Conservation (phyloP, 2,797 vertebrate species). For the Notolepis coatsorum region DNA sequence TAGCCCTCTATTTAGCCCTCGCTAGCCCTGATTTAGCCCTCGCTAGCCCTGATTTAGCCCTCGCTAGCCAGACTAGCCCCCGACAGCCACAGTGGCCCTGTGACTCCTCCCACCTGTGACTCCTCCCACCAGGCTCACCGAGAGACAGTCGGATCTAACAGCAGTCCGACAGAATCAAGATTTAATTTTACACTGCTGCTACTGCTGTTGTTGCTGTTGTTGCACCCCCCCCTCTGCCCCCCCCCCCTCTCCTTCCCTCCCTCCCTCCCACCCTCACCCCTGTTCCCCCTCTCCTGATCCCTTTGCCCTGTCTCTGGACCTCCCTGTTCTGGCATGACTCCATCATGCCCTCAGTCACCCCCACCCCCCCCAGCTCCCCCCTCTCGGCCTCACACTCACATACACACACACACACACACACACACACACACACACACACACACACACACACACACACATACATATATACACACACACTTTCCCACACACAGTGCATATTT, state of each 20-base stretch:
- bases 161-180: constrained; percentile 42
- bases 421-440: constrained; percentile 34
- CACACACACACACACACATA: constrained; percentile 40
- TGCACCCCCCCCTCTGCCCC: constrained; percentile 10
- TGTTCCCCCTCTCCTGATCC: constrained; percentile 32
- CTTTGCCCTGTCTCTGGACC: constrained; percentile 74
- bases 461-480: background rate
- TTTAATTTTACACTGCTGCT: constrained; percentile 49
- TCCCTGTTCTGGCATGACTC: constrained; percentile 79
- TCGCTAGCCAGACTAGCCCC: too few species aligned
- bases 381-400: constrained; percentile 31
- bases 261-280: constrained; percentile 7
- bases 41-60: too few species aligned
- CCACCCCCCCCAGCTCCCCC: constrained; percentile 52
- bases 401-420: constrained; percentile 16
- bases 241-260: background rate
- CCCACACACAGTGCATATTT: constrained; percentile 60
- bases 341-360: constrained; percentile 79
- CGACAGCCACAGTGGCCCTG: too few species aligned
- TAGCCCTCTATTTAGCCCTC: too few species aligned
- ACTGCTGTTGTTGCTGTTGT: constrained; percentile 15
- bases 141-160: constrained; percentile 52
- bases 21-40: too few species aligned
- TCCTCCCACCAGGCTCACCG: too few species aligned
- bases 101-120: too few species aligned